A percentile compares a stretch with the other conserved stretches of the same genome.
Evolutionary conservation across 2,113 vertebrate species (phyloP).

Genomic region (Pteruthius melanotis): DNA sequence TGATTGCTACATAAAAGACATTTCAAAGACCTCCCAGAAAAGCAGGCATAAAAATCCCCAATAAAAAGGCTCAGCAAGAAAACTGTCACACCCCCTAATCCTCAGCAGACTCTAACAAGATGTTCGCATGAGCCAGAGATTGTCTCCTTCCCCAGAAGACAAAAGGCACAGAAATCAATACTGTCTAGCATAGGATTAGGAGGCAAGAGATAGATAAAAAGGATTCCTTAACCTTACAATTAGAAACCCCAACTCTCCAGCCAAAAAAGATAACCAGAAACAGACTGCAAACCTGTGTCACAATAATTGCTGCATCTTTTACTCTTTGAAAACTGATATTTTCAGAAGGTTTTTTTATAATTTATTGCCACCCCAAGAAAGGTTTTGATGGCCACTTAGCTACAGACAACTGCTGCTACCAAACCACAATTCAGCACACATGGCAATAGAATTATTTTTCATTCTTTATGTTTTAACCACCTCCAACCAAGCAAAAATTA

Average conservation of each 20-base stretch:
- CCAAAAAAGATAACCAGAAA: slow-evolving; percentile 53
- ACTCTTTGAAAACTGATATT: slow-evolving; percentile 61
- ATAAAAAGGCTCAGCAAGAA: slow-evolving; percentile 68
- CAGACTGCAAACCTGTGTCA: slow-evolving; percentile 45
- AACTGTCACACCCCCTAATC: slow-evolving; percentile 67
- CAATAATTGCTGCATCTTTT: slow-evolving; percentile 33
- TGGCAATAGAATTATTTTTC: slow-evolving; percentile 52
- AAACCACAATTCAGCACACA: slow-evolving; percentile 52
- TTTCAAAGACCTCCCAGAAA: slow-evolving; percentile 74
- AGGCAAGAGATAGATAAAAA: slow-evolving; percentile 65
- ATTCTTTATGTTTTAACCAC: slow-evolving; percentile 53
- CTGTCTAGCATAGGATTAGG: slow-evolving; percentile 60
- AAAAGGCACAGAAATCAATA: slow-evolving; percentile 67
- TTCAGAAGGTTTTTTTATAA: slow-evolving; percentile 11
- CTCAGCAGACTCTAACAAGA: slow-evolving; percentile 73
- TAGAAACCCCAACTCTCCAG: slow-evolving; percentile 45
- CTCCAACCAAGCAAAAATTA: slow-evolving; percentile 66
- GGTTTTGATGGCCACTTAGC: slow-evolving; percentile 47
- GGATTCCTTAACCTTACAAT: slow-evolving; percentile 63
- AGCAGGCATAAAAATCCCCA: slow-evolving; percentile 65
- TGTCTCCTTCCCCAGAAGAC: slow-evolving; percentile 62
- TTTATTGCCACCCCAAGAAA: slow-evolving; percentile 26
- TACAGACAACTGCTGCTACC: slow-evolving; percentile 29
- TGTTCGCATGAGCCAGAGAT: slow-evolving; percentile 61
- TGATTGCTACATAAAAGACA: slow-evolving; percentile 63